phyloP scores from a whole-genome alignment of 2,113 vertebrate species.

The Sminthopsis crassicaudata region DNA sequence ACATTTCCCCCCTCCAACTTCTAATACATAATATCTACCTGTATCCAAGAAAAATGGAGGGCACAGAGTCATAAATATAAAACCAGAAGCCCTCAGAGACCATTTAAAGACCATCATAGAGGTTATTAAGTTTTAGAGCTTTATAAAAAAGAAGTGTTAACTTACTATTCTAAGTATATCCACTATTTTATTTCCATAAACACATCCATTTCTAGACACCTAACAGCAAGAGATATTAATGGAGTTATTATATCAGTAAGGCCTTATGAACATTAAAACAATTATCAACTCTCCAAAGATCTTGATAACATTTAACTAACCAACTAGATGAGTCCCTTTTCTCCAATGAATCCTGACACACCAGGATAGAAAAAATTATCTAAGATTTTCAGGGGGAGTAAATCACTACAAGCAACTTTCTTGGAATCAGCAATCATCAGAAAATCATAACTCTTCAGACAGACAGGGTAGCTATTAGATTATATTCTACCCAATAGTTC shows the following conservation, averaged over 20 bases:
- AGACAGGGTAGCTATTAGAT: neutral
- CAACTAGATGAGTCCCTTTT: constrained; percentile 62
- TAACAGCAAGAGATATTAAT: constrained; percentile 38
- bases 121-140: neutral
- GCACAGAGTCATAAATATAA: neutral
- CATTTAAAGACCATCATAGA: neutral
- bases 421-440: neutral
- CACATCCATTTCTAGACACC: neutral
- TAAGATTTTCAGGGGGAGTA: constrained; percentile 38
- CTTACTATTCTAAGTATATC: neutral
- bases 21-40: neutral
- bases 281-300: constrained; percentile 47
- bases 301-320: constrained; percentile 71
- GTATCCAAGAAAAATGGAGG: neutral
- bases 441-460: neutral
- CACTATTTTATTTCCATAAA: neutral
- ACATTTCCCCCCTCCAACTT: no score
- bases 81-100: neutral
- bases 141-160: neutral
- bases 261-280: constrained; percentile 51
- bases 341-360: constrained; percentile 65
- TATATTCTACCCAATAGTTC: neutral
- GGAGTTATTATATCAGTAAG: constrained; percentile 59
- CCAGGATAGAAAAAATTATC: constrained; percentile 47
- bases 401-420: neutral